These are phyloP conservation scores for Leptoclinus maculatus DNA, from an alignment of 2,797 vertebrate species.

Conservation along the genomic window DNA sequence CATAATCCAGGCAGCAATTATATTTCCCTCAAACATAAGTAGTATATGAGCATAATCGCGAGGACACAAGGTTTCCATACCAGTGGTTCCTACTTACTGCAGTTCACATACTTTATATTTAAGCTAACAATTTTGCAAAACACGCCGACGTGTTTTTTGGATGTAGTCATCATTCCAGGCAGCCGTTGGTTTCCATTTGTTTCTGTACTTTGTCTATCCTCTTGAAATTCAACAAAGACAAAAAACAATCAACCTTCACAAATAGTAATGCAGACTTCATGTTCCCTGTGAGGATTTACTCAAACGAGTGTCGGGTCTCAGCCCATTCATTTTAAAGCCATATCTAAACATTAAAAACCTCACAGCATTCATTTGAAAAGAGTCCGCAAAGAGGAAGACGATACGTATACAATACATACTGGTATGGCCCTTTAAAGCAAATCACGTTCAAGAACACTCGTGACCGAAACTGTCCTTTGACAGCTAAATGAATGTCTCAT, in stretches of 20 bases:
- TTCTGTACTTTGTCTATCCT: not conserved
- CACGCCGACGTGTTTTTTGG: not conserved
- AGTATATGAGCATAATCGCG: conserved; percentile 4
- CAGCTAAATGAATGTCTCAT: conserved; percentile 20
- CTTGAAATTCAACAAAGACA: not conserved
- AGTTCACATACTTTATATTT: conserved; percentile 1
- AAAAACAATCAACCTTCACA: not conserved
- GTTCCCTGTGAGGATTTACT: not conserved
- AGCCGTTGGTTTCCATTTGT: not conserved
- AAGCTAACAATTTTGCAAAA: conserved; percentile 4
- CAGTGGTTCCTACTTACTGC: conserved; percentile 3
- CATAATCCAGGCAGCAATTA: conserved; percentile 23
- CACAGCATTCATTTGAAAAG: not conserved
- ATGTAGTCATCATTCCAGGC: not conserved
- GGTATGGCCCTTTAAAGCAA: not conserved
- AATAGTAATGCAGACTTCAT: not conserved
- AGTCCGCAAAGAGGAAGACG: not conserved
- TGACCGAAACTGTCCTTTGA: not conserved
- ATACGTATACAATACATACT: not conserved
- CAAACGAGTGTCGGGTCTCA: not conserved
- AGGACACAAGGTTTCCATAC: not conserved
- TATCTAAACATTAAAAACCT: not conserved
- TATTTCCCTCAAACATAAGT: conserved; percentile 12
- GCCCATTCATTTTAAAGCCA: not conserved
- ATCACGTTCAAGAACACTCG: not conserved